Evolutionary conservation across 2,888 invertebrate genomes (phyloP).

Genomic region (Limnephilus lunatus): DNA sequence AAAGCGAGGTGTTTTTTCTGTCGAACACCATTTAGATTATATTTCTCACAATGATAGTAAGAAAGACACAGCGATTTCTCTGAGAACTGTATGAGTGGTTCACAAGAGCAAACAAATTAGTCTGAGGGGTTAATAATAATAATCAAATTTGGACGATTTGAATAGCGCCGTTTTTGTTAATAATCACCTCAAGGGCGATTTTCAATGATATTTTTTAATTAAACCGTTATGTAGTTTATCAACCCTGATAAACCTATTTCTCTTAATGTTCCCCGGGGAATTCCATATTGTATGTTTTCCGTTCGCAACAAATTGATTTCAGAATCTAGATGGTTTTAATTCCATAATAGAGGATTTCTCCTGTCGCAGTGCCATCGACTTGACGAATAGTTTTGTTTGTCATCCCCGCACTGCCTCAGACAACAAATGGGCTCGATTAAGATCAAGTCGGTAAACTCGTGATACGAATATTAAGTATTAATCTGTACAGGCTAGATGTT

Average conservation of each 20-base stretch:
- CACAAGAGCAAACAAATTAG: no score
- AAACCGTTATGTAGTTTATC: neutral
- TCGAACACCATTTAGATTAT: no score
- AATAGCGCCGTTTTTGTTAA: no score
- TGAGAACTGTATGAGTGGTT: no score
- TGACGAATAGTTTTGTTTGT: neutral
- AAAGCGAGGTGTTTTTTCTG: no score
- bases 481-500: neutral
- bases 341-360: neutral
- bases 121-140: no score
- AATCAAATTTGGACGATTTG: no score
- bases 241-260: neutral
- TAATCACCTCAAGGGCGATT: no score
- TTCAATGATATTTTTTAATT: neutral
- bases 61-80: no score
- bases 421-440: neutral
- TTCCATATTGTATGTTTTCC: neutral
- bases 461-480: neutral
- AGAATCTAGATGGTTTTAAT: neutral
- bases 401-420: neutral
- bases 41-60: no score
- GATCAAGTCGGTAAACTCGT: neutral
- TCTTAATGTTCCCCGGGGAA: neutral
- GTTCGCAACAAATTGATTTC: neutral
- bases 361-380: neutral